These are phyloP conservation scores for Mythimna lalbum DNA, from an alignment of 2,888 invertebrate species.

Conservation along the genomic window DNA sequence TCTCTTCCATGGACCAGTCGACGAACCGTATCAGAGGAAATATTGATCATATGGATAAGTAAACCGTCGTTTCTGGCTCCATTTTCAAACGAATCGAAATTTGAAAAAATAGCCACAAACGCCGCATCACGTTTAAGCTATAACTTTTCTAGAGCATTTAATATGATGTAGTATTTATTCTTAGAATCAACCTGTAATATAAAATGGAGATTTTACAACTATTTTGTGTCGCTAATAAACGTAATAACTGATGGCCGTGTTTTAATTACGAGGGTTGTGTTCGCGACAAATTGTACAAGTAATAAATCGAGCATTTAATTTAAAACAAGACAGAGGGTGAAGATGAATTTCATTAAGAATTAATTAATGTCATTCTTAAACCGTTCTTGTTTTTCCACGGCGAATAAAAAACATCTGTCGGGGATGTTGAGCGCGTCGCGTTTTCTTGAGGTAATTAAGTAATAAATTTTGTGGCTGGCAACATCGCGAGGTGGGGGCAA, in stretches of 20 bases:
- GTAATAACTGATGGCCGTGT: constrained; percentile 82
- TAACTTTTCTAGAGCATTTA: constrained; percentile 54
- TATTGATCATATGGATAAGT: constrained; percentile 70
- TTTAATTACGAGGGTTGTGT: constrained; percentile 81
- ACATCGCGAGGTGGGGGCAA: constrained; percentile 88
- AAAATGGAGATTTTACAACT: constrained; percentile 70
- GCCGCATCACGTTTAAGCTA: constrained; percentile 33
- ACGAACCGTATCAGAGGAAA: constrained; percentile 86
- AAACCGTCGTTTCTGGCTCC: constrained; percentile 66
- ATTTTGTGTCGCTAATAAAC: constrained; percentile 85
- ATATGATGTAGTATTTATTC: constrained; percentile 71
- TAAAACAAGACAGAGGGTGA: constrained; percentile 89
- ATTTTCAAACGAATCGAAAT: constrained; percentile 62
- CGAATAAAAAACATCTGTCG: constrained; percentile 90
- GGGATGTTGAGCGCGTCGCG: constrained; percentile 81
- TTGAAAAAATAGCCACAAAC: constrained; percentile 72
- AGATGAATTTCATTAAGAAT: constrained; percentile 91
- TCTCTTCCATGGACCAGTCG: constrained; percentile 83
- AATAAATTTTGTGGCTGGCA: constrained; percentile 90
- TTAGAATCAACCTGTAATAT: constrained; percentile 62
- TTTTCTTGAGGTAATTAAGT: constrained; percentile 91
- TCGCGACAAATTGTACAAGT: constrained; percentile 89
- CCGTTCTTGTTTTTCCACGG: constrained; percentile 88
- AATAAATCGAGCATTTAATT: constrained; percentile 89
- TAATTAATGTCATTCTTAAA: constrained; percentile 91